phyloP scores from a whole-genome alignment of 2,888 invertebrate genomes.

The Trileptium ribeirensis region DNA sequence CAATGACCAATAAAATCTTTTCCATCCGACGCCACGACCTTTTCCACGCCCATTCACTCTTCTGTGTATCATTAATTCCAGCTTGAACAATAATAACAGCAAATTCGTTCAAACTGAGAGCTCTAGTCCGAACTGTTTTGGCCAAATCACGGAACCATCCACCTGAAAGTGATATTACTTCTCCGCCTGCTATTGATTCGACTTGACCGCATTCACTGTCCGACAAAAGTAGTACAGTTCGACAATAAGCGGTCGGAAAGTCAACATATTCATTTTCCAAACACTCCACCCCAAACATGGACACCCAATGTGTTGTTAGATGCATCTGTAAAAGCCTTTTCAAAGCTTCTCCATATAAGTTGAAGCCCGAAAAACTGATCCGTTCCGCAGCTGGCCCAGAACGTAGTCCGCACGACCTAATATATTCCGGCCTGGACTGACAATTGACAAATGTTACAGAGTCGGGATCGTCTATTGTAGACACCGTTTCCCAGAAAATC shows the following conservation, averaged over 20 bases:
- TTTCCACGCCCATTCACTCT: not conserved
- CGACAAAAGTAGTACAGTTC: not conserved
- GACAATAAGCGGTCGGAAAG: not conserved
- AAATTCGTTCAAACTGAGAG: not conserved
- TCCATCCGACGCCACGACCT: not conserved
- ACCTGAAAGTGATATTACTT: not conserved
- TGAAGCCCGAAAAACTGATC: not conserved
- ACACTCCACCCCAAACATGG: not conserved
- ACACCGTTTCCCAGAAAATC: not conserved
- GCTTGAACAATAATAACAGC: not conserved
- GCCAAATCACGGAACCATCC: not conserved
- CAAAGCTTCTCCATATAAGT: not conserved
- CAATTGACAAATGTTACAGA: not conserved
- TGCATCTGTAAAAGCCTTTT: not conserved
- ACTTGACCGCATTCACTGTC: not conserved
- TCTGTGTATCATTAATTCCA: not conserved
- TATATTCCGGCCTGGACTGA: not conserved
- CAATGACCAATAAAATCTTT: not conserved
- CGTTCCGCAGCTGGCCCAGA: not conserved
- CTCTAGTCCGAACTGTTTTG: not conserved
- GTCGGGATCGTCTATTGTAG: not conserved
- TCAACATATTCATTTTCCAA: not conserved
- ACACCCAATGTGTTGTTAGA: not conserved
- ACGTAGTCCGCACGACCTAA: not conserved
- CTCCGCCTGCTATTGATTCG: not conserved